Evolutionary conservation across 2,888 invertebrate genomes (phyloP), one percentile per base, ranked within the genome.

Genomic region (Folsomia candida): DNA sequence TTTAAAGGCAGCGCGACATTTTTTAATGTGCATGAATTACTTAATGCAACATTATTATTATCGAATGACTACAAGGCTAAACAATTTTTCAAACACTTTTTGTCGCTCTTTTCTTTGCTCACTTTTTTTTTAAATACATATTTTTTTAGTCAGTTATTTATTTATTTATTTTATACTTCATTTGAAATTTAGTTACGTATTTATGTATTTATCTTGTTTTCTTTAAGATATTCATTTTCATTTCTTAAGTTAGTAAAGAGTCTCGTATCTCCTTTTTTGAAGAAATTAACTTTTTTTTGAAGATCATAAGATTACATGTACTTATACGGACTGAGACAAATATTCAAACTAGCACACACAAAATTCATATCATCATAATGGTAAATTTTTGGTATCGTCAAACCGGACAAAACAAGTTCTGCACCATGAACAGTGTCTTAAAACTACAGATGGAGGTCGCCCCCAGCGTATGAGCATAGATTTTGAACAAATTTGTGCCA

Each of bases 401-500:
- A 75, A 78, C 75, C 78, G 74, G 76, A 76, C 76, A 76, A 76
- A 76, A 76, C 73, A 75, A 76, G 75, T 76, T 78, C 76, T 75
- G 78, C 78, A 78, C 78, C 78, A 78, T 76, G 70, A 78, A 78
- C 71, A 74, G 22, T 54, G 54, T 54, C 22, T 22, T 54, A 51
- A 59, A 69, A 54, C n/a, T n/a, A n/a, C n/a, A n/a, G n/a, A n/a
- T n/a, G n/a, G n/a, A n/a, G n/a, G n/a, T n/a, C n/a, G 51, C 61
- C 62, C 54, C 47, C 25, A 29, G 57, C 51, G 11, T 47, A 47
- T 47, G 14, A 14, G 14, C 51, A 47, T 14, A 47, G 9, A 14
- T 47, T 47, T 47, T 47, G 14, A 47, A 14, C 51, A n/a, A n/a
- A n/a, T n/a, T n/a, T n/a, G n/a, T n/a, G n/a, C n/a, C n/a, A n/a